Evolutionary conservation across 2,888 invertebrate species (phyloP), one percentile per base, ranked within the genome.

Genomic region (Hoplodrina ambigua): DNA sequence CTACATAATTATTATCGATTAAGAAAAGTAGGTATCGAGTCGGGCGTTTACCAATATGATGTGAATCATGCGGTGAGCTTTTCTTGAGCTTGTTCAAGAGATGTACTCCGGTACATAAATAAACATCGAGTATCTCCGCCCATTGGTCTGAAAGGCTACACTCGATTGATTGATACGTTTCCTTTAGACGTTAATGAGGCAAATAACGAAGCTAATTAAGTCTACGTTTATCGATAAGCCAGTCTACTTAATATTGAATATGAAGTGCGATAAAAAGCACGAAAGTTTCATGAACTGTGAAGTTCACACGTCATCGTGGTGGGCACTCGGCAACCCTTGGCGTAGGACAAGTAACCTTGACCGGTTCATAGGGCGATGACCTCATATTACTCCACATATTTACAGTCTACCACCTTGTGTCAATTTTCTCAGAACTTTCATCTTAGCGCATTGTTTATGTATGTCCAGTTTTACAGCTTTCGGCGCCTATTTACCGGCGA

Each of bases 351-450:
- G 74, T 87, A 93, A 92, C 94, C 94, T 94, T 94, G 94, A 93
- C 91, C 91, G 89, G 87, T 82, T 87, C 86, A 85, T 80, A 88
- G 93, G 91, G 86, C 93, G 88, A 89, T 88, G 94, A 94, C 92
- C 94, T 87, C 83, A 73, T 83, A 82, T 75, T 85, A 85, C 78
- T 76, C 70, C 59, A 80, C 69, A 82, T 75, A 85, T 83, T 80
- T 78, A 75, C 72, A 70, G 73, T 82, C 67, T 76, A 53, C 66
- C 74, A 84, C 80, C 72, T 80, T 72, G 66, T 81, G 83, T 69
- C 80, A 82, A 75, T 82, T 81, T 76, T 75, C 79, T 76, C 52
- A 81, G 70, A 80, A 80, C 82, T 86, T 85, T 85, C 80, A 82
- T 85, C 81, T 83, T 54, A 69, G 63, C 57, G 68, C 65, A 76